Evolutionary conservation across 2,888 invertebrate species (phyloP).

Genomic region (Brachycybe producta): DNA sequence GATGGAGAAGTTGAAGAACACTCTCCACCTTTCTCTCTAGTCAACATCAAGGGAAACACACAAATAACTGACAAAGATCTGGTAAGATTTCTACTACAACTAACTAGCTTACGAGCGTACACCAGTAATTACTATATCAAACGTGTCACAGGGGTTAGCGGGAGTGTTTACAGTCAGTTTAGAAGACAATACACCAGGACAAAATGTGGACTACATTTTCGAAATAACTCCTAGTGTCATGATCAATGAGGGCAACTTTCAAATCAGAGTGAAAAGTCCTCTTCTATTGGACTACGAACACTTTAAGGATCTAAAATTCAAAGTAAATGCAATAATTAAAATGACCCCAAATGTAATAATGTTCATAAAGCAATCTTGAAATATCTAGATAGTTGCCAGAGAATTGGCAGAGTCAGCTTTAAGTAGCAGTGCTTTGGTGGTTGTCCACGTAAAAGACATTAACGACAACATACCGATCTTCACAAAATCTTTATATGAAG

Average conservation of each 20-base stretch:
- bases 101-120: no score
- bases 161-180: constrained; percentile 67
- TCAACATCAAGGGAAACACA: constrained; percentile 36
- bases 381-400: constrained; percentile 57
- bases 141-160: constrained; percentile 48
- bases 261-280: constrained; percentile 70
- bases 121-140: not conserved
- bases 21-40: not conserved
- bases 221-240: constrained; percentile 66
- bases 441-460: constrained; percentile 65
- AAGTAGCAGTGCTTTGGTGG: constrained; percentile 50
- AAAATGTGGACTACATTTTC: constrained; percentile 46
- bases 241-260: constrained; percentile 44
- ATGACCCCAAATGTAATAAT: not conserved
- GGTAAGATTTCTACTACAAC: constrained; percentile 26
- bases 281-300: constrained; percentile 71
- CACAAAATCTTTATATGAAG: constrained; percentile 54
- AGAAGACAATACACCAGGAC: constrained; percentile 58
- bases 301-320: constrained; percentile 36
- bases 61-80: constrained; percentile 62
- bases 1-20: constrained; percentile 11
- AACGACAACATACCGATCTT: constrained; percentile 83
- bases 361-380: not conserved
- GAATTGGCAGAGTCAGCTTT: constrained; percentile 48
- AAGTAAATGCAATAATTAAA: no score